Evolutionary conservation across 2,888 invertebrate species (phyloP).

Genomic region (Drosophila bunnanda): DNA sequence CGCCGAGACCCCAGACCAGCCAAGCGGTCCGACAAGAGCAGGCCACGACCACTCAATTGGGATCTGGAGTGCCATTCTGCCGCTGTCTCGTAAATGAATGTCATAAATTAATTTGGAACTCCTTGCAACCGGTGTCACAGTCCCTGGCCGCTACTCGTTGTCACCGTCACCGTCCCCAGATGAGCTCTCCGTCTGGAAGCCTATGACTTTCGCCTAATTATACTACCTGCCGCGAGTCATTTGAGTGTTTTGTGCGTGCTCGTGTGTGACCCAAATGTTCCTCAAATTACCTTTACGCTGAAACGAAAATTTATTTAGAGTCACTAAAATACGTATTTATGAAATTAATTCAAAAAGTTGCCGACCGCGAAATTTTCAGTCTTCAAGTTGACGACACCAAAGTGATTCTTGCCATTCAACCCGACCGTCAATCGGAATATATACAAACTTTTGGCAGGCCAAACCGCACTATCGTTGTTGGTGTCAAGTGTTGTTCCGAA

Average conservation of each 20-base stretch:
- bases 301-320: constrained; percentile 40
- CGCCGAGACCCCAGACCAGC: constrained; percentile 20
- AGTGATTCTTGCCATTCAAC: constrained; percentile 45
- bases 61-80: constrained; percentile 66
- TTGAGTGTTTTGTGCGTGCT: constrained; percentile 34
- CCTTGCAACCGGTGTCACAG: constrained; percentile 60
- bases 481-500: constrained; percentile 33
- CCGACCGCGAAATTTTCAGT: constrained; percentile 44
- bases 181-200: constrained; percentile 18
- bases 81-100: constrained; percentile 80
- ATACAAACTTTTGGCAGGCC: constrained; percentile 6
- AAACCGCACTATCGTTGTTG: constrained; percentile 3
- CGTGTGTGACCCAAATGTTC: constrained; percentile 72
- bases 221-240: constrained; percentile 52
- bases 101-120: constrained; percentile 80
- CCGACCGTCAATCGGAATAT: constrained; percentile 35
- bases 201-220: constrained; percentile 28
- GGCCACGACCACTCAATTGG: constrained; percentile 66
- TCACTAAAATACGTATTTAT: constrained; percentile 48
- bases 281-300: constrained; percentile 75
- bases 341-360: constrained; percentile 50
- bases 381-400: constrained; percentile 39
- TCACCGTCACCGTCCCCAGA: constrained; percentile 10
- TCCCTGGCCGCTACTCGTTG: constrained; percentile 13
- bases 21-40: constrained; percentile 13